phyloP scores from a whole-genome alignment of 2,888 invertebrate species.

The Pyrrhosoma nymphula region DNA sequence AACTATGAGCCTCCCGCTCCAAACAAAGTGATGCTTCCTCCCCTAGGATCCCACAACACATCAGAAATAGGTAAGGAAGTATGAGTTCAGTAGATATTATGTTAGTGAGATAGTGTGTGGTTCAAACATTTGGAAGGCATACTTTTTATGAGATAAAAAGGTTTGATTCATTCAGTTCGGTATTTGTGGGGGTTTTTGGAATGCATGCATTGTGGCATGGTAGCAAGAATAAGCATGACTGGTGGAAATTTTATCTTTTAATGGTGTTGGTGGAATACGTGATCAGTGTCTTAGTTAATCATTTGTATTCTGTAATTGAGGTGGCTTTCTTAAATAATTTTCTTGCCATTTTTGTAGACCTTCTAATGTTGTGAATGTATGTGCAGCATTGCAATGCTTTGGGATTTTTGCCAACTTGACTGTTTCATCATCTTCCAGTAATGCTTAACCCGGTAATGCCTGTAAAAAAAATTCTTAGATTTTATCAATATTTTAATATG shows the following conservation, averaged over 20 bases:
- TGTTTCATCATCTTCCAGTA: too few species aligned
- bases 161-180: neutral
- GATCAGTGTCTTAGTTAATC: too few species aligned
- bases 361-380: too few species aligned
- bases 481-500: too few species aligned
- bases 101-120: neutral
- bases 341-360: too few species aligned
- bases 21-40: constrained; percentile 65
- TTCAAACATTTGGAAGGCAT: neutral
- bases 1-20: constrained; percentile 50
- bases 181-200: neutral
- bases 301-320: too few species aligned
- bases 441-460: too few species aligned
- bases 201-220: neutral
- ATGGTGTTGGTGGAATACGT: too few species aligned
- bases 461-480: too few species aligned
- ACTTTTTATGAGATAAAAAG: neutral
- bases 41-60: constrained; percentile 60
- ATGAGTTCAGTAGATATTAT: neutral
- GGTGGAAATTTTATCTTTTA: neutral
- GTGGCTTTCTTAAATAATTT: too few species aligned
- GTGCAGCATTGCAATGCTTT: too few species aligned
- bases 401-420: too few species aligned
- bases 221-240: neutral
- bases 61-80: constrained; percentile 59